Evolutionary conservation across 2,888 invertebrate genomes (phyloP).

Genomic region (Shargacucullia verbasci): DNA sequence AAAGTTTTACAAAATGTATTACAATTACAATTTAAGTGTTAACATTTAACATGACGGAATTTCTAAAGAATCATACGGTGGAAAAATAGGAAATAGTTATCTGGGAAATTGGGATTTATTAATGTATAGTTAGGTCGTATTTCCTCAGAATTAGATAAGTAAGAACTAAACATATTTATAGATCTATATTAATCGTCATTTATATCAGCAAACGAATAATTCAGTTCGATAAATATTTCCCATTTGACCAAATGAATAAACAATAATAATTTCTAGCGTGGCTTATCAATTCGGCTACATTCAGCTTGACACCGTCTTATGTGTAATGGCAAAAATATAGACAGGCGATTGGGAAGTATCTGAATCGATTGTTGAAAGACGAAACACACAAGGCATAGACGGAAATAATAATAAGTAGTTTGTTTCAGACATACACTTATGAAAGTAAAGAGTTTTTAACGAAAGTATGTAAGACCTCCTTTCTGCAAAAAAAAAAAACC

Average conservation of each 20-base stretch:
- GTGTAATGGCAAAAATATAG: conserved; percentile 44
- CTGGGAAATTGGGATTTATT: conserved; percentile 35
- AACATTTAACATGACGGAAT: conserved; percentile 13
- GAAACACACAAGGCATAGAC: not conserved
- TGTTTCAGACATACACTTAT: too few relatives aligned
- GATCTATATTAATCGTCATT: not conserved
- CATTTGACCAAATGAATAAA: conserved; percentile 20
- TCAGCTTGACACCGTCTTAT: conserved; percentile 29
- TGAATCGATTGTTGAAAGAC: conserved; percentile 26
- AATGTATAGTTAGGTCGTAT: not conserved
- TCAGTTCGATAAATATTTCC: conserved; percentile 32
- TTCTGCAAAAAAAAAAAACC: too few relatives aligned
- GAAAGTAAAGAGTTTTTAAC: too few relatives aligned
- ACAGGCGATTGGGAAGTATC: conserved; percentile 22
- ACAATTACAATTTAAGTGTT: conserved; percentile 3
- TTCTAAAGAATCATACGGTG: conserved; percentile 9
- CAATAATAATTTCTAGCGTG: conserved; percentile 32
- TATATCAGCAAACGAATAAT: not conserved
- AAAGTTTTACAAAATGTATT: conserved; percentile 22
- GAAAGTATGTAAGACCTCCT: too few relatives aligned
- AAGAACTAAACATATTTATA: not conserved
- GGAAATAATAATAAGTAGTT: too few relatives aligned
- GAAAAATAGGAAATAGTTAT: conserved; percentile 30
- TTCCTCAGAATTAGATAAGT: not conserved
- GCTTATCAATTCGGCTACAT: conserved; percentile 46